Evolutionary conservation across 2,113 vertebrate species (phyloP).

Genomic region (Tupaia tana): DNA sequence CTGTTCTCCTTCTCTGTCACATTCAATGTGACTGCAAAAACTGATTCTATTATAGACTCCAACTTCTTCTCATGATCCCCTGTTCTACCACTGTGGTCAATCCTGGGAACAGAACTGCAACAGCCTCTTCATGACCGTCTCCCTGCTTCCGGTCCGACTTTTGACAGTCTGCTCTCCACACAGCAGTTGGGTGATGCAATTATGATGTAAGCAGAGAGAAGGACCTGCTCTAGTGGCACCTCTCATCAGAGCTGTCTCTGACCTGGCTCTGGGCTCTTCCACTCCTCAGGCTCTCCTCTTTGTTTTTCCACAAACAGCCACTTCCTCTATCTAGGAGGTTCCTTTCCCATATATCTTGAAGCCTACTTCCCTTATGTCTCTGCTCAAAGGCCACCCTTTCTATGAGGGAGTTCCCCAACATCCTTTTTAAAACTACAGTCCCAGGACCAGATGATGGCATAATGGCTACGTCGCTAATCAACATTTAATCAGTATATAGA

Average conservation of each 20-base stretch:
- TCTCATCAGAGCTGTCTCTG: background rate
- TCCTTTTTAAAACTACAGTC: background rate
- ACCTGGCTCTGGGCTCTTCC: background rate
- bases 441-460: no score
- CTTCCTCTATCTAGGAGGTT: background rate
- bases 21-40: background rate
- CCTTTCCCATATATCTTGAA: background rate
- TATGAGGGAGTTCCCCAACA: background rate
- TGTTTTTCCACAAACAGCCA: background rate
- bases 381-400: background rate
- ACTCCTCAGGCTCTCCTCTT: background rate
- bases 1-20: background rate
- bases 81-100: background rate
- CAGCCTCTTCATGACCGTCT: background rate
- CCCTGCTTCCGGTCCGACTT: background rate
- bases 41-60: background rate
- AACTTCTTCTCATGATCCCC: background rate
- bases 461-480: no score
- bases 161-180: background rate
- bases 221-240: accelerated
- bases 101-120: no score
- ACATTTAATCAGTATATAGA: no score
- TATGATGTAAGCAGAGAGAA: background rate
- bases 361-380: background rate
- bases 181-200: background rate